Evolutionary conservation across 2,797 vertebrate genomes (phyloP), one percentile per base, ranked within the genome.

Genomic region (Phataginus tetradactyla): DNA sequence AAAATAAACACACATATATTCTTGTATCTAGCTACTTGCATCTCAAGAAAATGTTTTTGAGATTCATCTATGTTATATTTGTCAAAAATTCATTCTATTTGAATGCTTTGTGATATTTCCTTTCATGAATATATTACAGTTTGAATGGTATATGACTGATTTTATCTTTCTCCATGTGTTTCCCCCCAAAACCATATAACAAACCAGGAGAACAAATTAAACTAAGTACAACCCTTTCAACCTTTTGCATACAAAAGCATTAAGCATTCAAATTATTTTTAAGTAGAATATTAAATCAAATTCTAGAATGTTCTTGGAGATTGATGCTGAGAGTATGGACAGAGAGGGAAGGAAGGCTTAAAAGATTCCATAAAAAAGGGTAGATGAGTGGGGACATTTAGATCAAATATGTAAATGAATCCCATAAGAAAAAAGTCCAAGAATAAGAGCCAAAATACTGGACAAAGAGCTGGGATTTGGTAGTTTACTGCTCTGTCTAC

Each of bases 51-150:
- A 68, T 93, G 34, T 27, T 78, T 94, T 68, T 74, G 20, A 74
- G 34, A 11, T 74, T 72, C 2, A 66, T 51, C 7, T 21, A 51
- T 63, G 23, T 37, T 81, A 55, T 51, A 45, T 74, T 77, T 74
- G 80, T 86, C 8, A 74, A 27, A 92, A 85, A 49, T 49, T 61
- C 51, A 83, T 81, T 94, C n/a, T 79, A 20, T 85, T 89, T 72
- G 45, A 89, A 42, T 89, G 29, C 15, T 55, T 4, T 80, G 4
- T 61, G n/a, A 18, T 10, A 69, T 49, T 45, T 8, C 51, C 49
- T 68, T 83, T 97, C 74, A 69, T 61, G 20, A 63, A 84, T 51
- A 45, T 20, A 49, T 25, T 53, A 45, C 4, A 61, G 12, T 64
- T 86, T 81, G 39, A 83, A 53, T 27, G 34, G 14, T 86, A 8